Evolutionary conservation across 1,140 invertebrate genomes (phyloP).

Genomic region (Monomorium pharaonis): DNA sequence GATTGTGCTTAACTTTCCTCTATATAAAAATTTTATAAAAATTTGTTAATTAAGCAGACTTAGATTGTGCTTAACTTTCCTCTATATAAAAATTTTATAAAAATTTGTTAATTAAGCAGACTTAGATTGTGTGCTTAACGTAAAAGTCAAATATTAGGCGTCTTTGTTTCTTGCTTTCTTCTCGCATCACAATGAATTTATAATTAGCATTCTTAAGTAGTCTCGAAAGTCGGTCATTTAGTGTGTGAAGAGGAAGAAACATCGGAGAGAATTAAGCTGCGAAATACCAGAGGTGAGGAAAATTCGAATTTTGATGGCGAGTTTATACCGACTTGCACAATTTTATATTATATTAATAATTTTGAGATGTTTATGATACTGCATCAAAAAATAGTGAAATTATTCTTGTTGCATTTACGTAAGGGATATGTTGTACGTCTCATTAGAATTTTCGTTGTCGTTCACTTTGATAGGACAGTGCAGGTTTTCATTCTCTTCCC

Average conservation of each 20-base stretch:
- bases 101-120: background rate
- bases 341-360: constrained; percentile 10
- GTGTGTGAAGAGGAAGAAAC: background rate
- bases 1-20: too few species aligned
- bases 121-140: background rate
- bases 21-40: too few species aligned
- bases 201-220: background rate
- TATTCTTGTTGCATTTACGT: background rate
- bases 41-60: background rate
- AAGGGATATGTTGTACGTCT: background rate
- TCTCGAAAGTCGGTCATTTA: background rate
- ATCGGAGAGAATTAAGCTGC: background rate
- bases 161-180: background rate
- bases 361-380: constrained; percentile 13
- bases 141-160: background rate
- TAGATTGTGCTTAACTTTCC: too few species aligned
- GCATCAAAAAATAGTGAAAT: background rate
- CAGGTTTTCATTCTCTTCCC: background rate
- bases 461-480: background rate
- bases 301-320: background rate
- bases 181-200: background rate
- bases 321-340: background rate
- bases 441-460: background rate
- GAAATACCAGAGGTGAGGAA: background rate
- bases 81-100: background rate